These are phyloP conservation scores for Porites divaricata DNA, from an alignment of 92 coral and sea anemone genomes.

Conservation along the genomic window DNA sequence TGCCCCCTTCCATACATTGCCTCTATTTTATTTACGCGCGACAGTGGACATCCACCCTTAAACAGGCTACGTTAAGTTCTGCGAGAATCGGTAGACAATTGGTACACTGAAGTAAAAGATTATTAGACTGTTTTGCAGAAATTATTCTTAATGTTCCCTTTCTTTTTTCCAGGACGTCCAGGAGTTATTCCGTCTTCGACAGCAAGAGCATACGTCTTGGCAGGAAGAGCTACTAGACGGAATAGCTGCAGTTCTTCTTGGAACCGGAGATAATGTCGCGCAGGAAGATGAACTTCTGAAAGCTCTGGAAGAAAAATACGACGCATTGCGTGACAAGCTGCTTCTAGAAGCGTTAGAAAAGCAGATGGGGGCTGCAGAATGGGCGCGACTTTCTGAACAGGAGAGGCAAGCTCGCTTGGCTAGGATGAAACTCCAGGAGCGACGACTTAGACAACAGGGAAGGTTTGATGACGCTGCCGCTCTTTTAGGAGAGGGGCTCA, in stretches of 20 bases:
- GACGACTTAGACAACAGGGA: slow-evolving; percentile 90
- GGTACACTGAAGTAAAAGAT: background rate
- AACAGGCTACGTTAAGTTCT: too few species aligned
- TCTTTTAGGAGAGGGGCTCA: slow-evolving; percentile 90
- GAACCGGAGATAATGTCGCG: slow-evolving; percentile 81
- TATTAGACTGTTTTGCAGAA: background rate
- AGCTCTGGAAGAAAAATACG: slow-evolving; percentile 94
- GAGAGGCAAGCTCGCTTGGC: slow-evolving; percentile 92
- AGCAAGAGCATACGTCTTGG: slow-evolving; percentile 78
- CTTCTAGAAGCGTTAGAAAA: slow-evolving; percentile 92
- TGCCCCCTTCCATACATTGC: too few species aligned
- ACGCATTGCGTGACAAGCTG: slow-evolving; percentile 86
- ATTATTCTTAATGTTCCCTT: background rate
- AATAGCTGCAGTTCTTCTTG: slow-evolving; percentile 92
- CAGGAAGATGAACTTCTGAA: slow-evolving; percentile 95
- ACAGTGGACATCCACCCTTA: too few species aligned
- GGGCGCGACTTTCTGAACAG: slow-evolving; percentile 89
- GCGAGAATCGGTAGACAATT: too few species aligned
- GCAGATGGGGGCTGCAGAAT: slow-evolving; percentile 90
- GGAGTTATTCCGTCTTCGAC: slow-evolving; percentile 85
- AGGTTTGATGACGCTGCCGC: slow-evolving; percentile 94
- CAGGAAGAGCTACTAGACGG: slow-evolving; percentile 87
- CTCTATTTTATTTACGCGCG: too few species aligned
- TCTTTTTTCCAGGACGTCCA: slow-evolving; percentile 73
- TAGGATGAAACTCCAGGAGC: slow-evolving; percentile 86